phyloP scores from a whole-genome alignment of 2,888 invertebrate genomes.

The Protonemura montana region DNA sequence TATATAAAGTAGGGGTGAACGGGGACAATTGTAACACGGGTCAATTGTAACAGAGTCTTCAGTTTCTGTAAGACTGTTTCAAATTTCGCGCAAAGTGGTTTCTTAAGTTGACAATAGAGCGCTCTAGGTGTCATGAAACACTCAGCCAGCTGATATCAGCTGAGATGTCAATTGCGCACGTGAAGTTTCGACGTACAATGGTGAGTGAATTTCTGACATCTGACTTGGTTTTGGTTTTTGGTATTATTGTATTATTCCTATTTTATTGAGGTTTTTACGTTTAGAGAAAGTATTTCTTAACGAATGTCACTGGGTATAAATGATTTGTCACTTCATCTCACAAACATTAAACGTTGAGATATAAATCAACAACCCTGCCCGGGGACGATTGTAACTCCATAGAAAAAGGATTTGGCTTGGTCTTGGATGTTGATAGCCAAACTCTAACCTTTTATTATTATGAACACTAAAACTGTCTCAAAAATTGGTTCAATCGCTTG shows the following conservation, averaged over 20 bases:
- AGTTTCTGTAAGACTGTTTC: neutral
- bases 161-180: neutral
- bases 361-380: neutral
- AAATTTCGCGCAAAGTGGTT: neutral
- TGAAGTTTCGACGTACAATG: neutral
- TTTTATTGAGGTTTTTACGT: neutral
- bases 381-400: constrained; percentile 5
- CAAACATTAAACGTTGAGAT: neutral
- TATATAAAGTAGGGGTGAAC: neutral
- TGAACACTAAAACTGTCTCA: too few relatives aligned
- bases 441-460: too few relatives aligned
- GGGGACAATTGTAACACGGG: constrained; percentile 29
- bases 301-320: neutral
- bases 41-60: constrained; percentile 15
- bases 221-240: neutral
- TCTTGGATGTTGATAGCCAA: neutral
- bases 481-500: too few relatives aligned
- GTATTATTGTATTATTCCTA: neutral
- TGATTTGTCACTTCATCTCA: constrained; percentile 3
- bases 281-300: constrained; percentile 7
- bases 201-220: neutral
- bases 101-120: neutral
- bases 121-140: neutral
- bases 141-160: neutral
- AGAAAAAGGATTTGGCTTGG: too few relatives aligned